phyloP scores from a whole-genome alignment of 2,888 invertebrate genomes.

The Agriopis aurantiaria region DNA sequence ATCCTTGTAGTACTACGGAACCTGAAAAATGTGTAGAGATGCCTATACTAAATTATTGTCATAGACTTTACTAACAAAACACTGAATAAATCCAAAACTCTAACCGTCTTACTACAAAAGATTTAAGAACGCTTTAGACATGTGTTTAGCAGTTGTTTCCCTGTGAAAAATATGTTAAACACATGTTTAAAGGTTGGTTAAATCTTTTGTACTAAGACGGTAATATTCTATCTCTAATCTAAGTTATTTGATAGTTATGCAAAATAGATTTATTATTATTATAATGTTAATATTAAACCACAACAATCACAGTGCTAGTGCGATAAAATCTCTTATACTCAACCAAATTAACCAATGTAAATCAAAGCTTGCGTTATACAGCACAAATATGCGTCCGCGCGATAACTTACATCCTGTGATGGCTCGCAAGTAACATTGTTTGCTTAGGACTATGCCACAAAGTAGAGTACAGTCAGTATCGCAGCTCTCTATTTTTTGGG shows the following conservation, averaged over 20 bases:
- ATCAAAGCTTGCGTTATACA: conserved; percentile 54
- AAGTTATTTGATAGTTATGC: background rate
- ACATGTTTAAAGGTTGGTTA: too few relatives aligned
- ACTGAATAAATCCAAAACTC: too few relatives aligned
- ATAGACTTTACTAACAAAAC: too few relatives aligned
- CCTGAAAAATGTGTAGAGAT: too few relatives aligned
- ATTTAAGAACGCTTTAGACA: too few relatives aligned
- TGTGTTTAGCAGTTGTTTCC: too few relatives aligned
- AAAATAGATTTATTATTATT: background rate
- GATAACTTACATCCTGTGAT: conserved; percentile 60
- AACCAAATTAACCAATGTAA: conserved; percentile 51
- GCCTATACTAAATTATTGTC: too few relatives aligned
- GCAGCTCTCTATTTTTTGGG: background rate
- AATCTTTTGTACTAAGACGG: too few relatives aligned
- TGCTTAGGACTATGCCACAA: conserved; percentile 61
- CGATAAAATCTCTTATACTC: conserved; percentile 28
- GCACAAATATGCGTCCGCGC: conserved; percentile 59
- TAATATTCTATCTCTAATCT: too few relatives aligned
- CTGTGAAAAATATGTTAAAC: too few relatives aligned
- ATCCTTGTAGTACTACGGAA: too few relatives aligned
- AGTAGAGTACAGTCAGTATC: conserved; percentile 15
- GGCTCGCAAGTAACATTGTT: conserved; percentile 62
- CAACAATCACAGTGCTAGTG: background rate
- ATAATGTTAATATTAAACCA: background rate
- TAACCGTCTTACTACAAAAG: too few relatives aligned